Percentiles rank a stretch among this genome's conserved stretches.
These are phyloP conservation scores for Hofmannophila pseudospretella DNA, from an alignment of 2,888 invertebrate genomes.

Conservation along the genomic window DNA sequence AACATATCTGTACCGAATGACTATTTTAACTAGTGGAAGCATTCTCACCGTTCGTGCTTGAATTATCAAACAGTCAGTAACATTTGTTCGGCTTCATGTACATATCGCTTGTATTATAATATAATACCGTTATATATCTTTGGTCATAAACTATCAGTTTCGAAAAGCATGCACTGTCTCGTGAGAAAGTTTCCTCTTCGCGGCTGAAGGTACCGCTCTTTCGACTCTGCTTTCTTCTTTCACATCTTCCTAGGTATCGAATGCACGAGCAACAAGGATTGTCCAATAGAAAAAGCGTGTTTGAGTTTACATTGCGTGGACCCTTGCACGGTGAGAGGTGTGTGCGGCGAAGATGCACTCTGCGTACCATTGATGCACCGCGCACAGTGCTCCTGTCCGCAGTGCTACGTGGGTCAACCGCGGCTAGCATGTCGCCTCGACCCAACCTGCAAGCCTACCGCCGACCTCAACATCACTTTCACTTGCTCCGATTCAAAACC, in stretches of 20 bases:
- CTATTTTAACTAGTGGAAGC: conserved; percentile 69
- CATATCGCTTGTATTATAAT: conserved; percentile 81
- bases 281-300: conserved; percentile 94
- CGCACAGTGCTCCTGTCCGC: conserved; percentile 92
- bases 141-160: conserved; percentile 76
- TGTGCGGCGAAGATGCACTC: conserved; percentile 92
- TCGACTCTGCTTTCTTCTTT: conserved; percentile 80
- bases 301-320: conserved; percentile 93
- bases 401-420: conserved; percentile 91
- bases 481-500: conserved; percentile 83
- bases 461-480: conserved; percentile 77
- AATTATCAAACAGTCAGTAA: conserved; percentile 71
- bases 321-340: conserved; percentile 92
- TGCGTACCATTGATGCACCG: conserved; percentile 91
- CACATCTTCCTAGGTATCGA: conserved; percentile 85
- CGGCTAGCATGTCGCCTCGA: conserved; percentile 87
- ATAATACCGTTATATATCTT: conserved; percentile 70
- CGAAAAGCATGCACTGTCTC: conserved; percentile 83
- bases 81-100: conserved; percentile 78
- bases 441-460: conserved; percentile 83
- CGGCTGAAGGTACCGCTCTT: conserved; percentile 91
- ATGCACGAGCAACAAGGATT: conserved; percentile 94
- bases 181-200: conserved; percentile 91
- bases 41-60: conserved; percentile 79
- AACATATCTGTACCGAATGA: conserved; percentile 43